A percentile compares a stretch with the other conserved stretches of the same genome.
Evolutionary conservation across 2,888 invertebrate species (phyloP).

Genomic region (Melangyna quadrimaculata): DNA sequence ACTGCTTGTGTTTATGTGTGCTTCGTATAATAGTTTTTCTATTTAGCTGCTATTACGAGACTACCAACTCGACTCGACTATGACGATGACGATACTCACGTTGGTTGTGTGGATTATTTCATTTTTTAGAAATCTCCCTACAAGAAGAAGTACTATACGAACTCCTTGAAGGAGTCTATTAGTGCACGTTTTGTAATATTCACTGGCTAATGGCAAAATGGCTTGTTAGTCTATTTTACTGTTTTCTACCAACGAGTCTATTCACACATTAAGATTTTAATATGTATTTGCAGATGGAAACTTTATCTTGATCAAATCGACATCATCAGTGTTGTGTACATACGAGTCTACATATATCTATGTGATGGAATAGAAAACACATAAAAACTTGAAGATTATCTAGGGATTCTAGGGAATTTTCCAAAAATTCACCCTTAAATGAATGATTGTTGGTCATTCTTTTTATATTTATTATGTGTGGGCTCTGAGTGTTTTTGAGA

Average conservation of each 20-base stretch:
- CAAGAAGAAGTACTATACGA: conserved; percentile 32
- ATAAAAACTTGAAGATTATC: conserved; percentile 11
- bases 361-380: background rate
- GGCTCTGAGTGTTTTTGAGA: background rate
- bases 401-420: background rate
- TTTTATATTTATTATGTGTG: background rate
- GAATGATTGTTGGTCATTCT: conserved; percentile 9
- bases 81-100: background rate
- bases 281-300: conserved; percentile 6
- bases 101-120: conserved; percentile 21
- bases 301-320: background rate
- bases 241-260: conserved; percentile 15
- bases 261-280: background rate
- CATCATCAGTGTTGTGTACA: background rate
- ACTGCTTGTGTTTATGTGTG: background rate
- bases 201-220: conserved; percentile 32
- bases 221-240: conserved; percentile 21
- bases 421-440: conserved; percentile 31
- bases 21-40: background rate
- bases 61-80: no score
- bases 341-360: background rate
- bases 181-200: conserved; percentile 31
- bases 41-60: background rate
- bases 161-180: conserved; percentile 50
- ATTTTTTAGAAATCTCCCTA: conserved; percentile 25